Evolutionary conservation across 2,113 vertebrate species (phyloP).

Genomic region (Tringa solitaria): DNA sequence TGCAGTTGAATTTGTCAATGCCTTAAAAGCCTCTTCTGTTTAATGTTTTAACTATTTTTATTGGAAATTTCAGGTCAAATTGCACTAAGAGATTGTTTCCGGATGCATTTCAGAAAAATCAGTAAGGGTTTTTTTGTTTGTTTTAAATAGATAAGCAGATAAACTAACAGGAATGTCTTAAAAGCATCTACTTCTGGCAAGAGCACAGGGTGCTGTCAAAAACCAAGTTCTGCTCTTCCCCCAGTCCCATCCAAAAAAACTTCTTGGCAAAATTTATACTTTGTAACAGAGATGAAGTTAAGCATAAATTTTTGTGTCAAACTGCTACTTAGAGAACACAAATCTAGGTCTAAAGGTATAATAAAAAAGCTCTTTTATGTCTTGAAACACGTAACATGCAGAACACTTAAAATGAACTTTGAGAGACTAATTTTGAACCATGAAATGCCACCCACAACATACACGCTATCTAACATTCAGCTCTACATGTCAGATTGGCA

Average conservation of each 20-base stretch:
- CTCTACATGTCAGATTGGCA: background rate
- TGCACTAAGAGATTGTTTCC: background rate
- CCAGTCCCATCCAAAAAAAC: background rate
- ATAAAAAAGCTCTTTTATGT: background rate
- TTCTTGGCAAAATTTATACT: background rate
- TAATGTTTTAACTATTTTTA: background rate
- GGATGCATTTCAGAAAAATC: background rate
- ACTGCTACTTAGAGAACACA: background rate
- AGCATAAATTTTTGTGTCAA: background rate
- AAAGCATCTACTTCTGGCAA: background rate
- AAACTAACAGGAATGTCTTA: background rate
- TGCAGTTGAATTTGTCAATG: background rate
- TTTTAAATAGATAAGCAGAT: background rate
- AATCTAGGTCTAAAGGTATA: background rate
- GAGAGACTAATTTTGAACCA: background rate
- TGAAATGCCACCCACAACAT: background rate
- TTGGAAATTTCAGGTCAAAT: background rate
- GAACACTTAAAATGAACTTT: background rate
- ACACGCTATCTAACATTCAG: background rate
- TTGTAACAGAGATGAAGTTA: background rate
- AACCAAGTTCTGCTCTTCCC: background rate
- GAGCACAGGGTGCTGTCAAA: background rate
- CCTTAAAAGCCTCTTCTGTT: background rate
- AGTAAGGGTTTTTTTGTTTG: background rate
- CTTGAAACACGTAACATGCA: background rate